phyloP scores from a whole-genome alignment of 2,888 invertebrate genomes.

The Horisme vitalbata region DNA sequence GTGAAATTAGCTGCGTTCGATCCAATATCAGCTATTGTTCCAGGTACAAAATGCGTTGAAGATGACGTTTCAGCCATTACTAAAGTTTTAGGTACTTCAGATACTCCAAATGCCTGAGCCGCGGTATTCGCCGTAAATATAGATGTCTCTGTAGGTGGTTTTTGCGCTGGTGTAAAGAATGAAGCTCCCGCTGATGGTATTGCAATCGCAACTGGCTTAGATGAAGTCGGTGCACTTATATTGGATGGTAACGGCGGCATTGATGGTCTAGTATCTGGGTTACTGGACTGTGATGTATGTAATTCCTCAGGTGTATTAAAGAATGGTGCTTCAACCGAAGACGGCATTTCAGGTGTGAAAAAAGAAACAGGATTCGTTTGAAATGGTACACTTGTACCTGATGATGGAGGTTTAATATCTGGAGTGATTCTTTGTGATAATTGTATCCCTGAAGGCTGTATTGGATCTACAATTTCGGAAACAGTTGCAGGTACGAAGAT shows the following conservation, averaged over 20 bases:
- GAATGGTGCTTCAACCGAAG: background rate
- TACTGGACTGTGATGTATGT: background rate
- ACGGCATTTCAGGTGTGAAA: background rate
- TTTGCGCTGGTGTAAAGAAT: background rate
- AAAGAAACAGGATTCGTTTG: constrained; percentile 4
- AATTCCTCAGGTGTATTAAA: background rate
- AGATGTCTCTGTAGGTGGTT: background rate
- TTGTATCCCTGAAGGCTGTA: background rate
- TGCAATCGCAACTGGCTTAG: background rate
- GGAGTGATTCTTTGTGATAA: constrained; percentile 5
- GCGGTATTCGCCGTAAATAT: too few species aligned
- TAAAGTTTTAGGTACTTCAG: background rate
- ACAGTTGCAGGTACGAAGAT: constrained; percentile 59
- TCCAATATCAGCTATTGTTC: background rate
- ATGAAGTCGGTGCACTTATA: background rate
- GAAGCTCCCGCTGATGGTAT: background rate
- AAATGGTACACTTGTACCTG: background rate
- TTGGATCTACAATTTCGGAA: constrained; percentile 4
- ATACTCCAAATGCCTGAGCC: too few species aligned
- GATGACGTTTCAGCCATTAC: background rate
- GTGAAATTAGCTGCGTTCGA: background rate
- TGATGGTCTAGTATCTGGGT: background rate
- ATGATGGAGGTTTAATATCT: background rate
- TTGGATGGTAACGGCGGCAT: background rate
- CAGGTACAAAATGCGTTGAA: background rate